phyloP scores from a whole-genome alignment of 1,140 invertebrate genomes.

The Drosophila saltans region DNA sequence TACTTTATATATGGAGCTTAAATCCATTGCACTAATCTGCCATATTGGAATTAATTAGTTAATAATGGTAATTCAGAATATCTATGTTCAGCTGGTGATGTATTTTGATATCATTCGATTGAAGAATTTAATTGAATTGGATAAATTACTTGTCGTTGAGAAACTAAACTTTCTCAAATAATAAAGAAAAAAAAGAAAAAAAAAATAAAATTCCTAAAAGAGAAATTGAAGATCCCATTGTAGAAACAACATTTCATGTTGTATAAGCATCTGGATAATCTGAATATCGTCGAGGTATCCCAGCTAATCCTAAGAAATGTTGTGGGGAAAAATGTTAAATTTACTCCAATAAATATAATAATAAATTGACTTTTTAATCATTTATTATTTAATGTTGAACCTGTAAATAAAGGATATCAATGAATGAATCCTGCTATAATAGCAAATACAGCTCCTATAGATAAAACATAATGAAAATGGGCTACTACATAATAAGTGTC shows the following conservation, averaged over 20 bases:
- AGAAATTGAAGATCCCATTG: conserved; percentile 86
- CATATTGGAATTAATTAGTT: conserved; percentile 84
- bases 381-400: conserved; percentile 85
- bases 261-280: conserved; percentile 88
- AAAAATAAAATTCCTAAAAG: conserved; percentile 84
- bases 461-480: conserved; percentile 89
- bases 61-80: conserved; percentile 85
- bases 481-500: conserved; percentile 91
- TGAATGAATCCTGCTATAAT: conserved; percentile 88
- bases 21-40: conserved; percentile 84
- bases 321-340: conserved; percentile 90
- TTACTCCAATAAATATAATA: conserved; percentile 87
- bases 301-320: conserved; percentile 84
- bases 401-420: conserved; percentile 87
- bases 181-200: conserved; percentile 86
- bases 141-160: conserved; percentile 83
- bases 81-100: conserved; percentile 85
- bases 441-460: conserved; percentile 88
- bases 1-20: conserved; percentile 86
- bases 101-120: conserved; percentile 86
- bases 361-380: conserved; percentile 86
- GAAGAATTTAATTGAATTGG: conserved; percentile 83
- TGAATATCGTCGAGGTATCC: conserved; percentile 89
- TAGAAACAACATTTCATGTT: conserved; percentile 87
- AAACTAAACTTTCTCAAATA: conserved; percentile 83